phyloP scores from a whole-genome alignment of 1,140 invertebrate genomes.

The Papilio aristodemus region DNA sequence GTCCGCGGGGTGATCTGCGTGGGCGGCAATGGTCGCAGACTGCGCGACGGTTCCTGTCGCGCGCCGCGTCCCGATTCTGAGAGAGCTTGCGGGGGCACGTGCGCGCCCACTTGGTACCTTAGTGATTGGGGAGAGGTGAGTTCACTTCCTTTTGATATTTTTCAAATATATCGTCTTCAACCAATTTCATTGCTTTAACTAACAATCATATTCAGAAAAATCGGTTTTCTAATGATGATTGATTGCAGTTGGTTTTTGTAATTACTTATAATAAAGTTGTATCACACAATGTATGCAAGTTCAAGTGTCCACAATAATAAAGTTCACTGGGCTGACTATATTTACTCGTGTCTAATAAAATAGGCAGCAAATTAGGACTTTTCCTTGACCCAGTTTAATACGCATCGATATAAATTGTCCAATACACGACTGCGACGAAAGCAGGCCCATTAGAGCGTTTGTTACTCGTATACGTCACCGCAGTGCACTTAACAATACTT shows the following conservation, averaged over 20 bases:
- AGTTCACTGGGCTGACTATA: constrained; percentile 25
- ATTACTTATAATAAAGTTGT: not conserved
- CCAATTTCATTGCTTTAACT: too few species aligned
- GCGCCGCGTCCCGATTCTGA: constrained; percentile 61
- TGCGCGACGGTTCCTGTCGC: constrained; percentile 64
- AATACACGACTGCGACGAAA: constrained; percentile 27
- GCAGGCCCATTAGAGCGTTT: constrained; percentile 21
- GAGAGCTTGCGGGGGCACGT: constrained; percentile 63
- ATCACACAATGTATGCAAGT: not conserved
- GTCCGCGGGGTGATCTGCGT: constrained; percentile 82
- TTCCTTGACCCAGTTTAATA: constrained; percentile 31
- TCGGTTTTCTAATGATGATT: too few species aligned
- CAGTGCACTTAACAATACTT: constrained; percentile 25
- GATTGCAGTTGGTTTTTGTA: not conserved
- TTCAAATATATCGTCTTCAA: too few species aligned
- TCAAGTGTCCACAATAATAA: not conserved
- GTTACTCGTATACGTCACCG: constrained; percentile 24
- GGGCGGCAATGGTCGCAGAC: constrained; percentile 68
- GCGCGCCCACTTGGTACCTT: constrained; percentile 81
- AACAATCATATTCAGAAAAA: too few species aligned
- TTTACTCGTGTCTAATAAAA: constrained; percentile 24
- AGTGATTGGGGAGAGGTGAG: constrained; percentile 83
- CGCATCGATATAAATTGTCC: constrained; percentile 34
- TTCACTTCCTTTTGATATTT: not conserved
- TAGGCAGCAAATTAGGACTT: constrained; percentile 30